A percentile compares a stretch with the other conserved stretches of the same genome.
Evolutionary conservation across 2,113 vertebrate species (phyloP).

Genomic region (Cavia aperea): DNA sequence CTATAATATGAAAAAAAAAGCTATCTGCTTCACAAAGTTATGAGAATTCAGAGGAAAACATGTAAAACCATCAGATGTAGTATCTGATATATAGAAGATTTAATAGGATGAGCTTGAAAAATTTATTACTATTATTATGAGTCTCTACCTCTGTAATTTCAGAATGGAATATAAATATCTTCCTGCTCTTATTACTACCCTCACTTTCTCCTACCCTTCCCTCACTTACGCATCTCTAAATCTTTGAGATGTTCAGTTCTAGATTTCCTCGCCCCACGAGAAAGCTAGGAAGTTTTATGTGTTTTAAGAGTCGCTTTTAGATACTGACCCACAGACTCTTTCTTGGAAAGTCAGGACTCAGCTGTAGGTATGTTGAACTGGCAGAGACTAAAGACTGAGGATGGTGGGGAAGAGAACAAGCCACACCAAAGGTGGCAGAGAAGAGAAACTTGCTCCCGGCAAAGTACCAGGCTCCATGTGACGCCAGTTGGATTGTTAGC

Average conservation of each 20-base stretch:
- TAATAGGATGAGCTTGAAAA: slow-evolving; percentile 24
- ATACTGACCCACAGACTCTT: background rate
- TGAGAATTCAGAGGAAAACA: background rate
- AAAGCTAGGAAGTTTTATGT: background rate
- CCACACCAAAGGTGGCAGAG: background rate
- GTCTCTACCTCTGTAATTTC: slow-evolving; percentile 1
- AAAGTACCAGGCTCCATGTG: background rate
- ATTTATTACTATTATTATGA: background rate
- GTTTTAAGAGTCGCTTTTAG: background rate
- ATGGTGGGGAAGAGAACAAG: background rate
- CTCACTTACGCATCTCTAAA: background rate
- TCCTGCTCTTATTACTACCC: background rate
- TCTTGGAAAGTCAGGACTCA: background rate
- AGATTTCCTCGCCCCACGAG: background rate
- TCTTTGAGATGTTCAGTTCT: background rate
- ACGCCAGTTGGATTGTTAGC: background rate
- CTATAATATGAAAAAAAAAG: background rate
- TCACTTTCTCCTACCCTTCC: background rate
- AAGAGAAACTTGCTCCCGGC: background rate
- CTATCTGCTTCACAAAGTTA: slow-evolving; percentile 19
- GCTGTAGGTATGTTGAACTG: background rate
- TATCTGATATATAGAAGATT: background rate
- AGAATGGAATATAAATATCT: background rate
- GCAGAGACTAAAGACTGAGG: background rate
- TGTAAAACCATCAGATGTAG: background rate